Conservation (phyloP, 2,797 vertebrate species). For the Eremophila alpestris region DNA sequence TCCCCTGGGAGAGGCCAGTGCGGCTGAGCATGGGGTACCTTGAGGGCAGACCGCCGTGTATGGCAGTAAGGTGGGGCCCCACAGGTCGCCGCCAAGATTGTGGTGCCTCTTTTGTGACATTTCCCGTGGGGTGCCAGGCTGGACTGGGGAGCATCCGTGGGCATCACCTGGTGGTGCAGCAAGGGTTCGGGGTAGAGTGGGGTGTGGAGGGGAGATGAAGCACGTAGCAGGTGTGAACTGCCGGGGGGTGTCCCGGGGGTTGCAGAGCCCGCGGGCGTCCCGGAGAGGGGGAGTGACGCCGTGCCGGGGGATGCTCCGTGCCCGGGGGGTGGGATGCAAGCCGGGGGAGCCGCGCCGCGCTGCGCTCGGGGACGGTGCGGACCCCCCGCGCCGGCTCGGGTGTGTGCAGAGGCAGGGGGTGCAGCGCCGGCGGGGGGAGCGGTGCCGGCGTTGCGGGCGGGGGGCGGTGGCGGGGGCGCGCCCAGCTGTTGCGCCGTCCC, state of each 20-base stretch:
- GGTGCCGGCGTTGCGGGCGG: background rate
- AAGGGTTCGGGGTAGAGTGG: background rate
- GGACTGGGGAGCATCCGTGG: background rate
- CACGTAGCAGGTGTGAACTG: background rate
- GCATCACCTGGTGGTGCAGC: background rate
- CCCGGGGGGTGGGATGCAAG: background rate
- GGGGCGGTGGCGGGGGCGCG: constrained; percentile 23
- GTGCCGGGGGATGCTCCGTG: background rate
- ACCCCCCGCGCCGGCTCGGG: background rate
- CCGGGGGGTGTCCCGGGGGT: background rate
- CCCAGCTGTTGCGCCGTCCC: constrained; percentile 55
- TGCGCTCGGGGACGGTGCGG: background rate
- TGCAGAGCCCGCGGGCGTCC: background rate
- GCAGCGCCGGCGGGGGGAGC: background rate
- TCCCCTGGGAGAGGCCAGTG: background rate
- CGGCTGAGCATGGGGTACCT: background rate
- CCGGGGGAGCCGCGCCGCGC: background rate
- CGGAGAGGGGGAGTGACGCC: background rate
- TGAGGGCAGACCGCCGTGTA: background rate
- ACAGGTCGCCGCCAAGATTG: background rate
- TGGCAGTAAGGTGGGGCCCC: background rate
- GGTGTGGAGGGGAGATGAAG: background rate
- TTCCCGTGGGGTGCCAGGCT: background rate
- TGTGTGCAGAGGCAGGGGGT: background rate
- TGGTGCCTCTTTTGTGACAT: background rate